Conservation (phyloP, 1,140 invertebrate species). For the Scaptomyza hsui region DNA sequence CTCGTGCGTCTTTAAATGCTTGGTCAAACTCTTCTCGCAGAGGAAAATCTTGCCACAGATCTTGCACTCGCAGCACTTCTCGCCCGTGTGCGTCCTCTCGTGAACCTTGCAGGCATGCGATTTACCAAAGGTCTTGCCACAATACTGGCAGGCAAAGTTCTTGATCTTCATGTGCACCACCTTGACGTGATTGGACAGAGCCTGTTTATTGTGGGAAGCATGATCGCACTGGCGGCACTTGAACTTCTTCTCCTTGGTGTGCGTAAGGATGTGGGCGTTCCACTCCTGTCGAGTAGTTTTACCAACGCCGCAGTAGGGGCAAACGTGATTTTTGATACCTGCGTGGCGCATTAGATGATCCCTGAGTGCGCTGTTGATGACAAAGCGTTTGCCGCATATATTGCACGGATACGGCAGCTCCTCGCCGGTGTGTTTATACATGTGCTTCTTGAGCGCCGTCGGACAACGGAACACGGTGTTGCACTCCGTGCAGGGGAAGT, state of each 20-base stretch:
- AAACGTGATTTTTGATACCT: constrained; percentile 81
- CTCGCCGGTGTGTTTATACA: constrained; percentile 85
- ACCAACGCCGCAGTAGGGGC: constrained; percentile 78
- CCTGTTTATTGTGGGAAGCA: constrained; percentile 79
- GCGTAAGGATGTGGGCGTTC: constrained; percentile 79
- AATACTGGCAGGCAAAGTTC: constrained; percentile 80
- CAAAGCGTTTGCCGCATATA: constrained; percentile 85
- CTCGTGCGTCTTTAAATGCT: constrained; percentile 80
- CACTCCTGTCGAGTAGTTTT: constrained; percentile 80
- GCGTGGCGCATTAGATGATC: constrained; percentile 81
- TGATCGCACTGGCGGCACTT: constrained; percentile 76
- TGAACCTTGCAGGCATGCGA: constrained; percentile 80
- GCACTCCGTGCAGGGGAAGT: constrained; percentile 75
- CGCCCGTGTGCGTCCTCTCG: constrained; percentile 84
- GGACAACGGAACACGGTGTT: constrained; percentile 80
- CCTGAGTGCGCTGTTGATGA: constrained; percentile 73
- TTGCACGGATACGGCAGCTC: constrained; percentile 86
- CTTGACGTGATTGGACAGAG: constrained; percentile 72
- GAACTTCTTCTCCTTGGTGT: constrained; percentile 81
- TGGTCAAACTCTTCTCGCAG: constrained; percentile 76
- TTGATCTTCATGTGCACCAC: constrained; percentile 82
- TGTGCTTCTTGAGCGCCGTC: constrained; percentile 84
- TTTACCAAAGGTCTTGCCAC: constrained; percentile 81
- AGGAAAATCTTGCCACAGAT: constrained; percentile 81
- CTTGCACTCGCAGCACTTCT: constrained; percentile 82